Evolutionary conservation across 2,797 vertebrate species (phyloP), one percentile per base, ranked within the genome.

Genomic region (Pangasius mekongensis): DNA sequence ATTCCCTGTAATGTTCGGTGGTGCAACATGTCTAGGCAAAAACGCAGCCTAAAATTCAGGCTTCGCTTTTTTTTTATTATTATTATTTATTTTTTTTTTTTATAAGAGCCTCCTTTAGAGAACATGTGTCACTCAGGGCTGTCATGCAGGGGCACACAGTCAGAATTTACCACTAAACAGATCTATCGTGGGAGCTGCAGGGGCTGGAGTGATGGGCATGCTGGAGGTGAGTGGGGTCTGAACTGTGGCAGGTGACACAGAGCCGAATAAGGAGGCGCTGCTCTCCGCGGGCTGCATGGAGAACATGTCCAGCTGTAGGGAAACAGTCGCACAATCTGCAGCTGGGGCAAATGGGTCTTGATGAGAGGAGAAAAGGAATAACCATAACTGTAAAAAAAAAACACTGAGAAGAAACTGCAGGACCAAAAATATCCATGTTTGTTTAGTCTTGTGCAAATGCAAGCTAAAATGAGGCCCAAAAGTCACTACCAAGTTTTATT

Each of bases 221-320:
- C 93, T 73, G 96, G 93, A 91, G 95, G 93, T 93, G 96, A 95
- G 91, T 92, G 93, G 18, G 92, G 67, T 49, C 49, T 88, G 85
- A 52, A 64, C 66, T 22, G 87, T 27, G 84, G 90, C 93, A 54
- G 94, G 88, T 14, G 62, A 88, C 86, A 66, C 90, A 7, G 94
- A 94, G 90, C 89, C 93, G 92, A 95, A 52, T 62, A 86, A 94
- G 80, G 87, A 90, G 69, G 6, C 85, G 92, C 95, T 95, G 94
- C 93, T 97, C 94, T 98, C 98, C 90, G 94, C 94, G 90, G 97
- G 96, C 96, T 98, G 98, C 97, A 98, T 96, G 94, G 96, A 95
- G 95, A 99, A 99, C 94, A 99, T 97, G 95, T 99, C 98, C 96
- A 99, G 95, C 95, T 97, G 97, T 18, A 97, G 94, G 78, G 97